Conservation (phyloP, 2,113 vertebrate species). For the Hemiscyllium ocellatum region DNA sequence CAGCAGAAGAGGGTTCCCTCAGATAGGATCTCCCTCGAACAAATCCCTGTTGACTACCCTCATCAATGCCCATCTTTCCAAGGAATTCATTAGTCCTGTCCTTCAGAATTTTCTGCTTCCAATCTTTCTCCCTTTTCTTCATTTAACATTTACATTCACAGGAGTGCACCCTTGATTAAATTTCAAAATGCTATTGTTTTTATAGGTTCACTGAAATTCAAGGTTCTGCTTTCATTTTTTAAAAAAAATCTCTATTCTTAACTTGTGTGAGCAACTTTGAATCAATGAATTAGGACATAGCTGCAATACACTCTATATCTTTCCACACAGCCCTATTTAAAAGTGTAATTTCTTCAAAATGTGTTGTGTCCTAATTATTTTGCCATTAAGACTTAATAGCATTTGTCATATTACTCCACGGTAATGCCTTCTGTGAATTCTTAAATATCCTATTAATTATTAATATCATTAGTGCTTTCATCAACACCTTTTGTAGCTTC, state of each 20-base stretch:
- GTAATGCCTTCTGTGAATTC: not conserved
- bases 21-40: no score
- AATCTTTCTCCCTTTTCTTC: not conserved
- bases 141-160: no score
- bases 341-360: not conserved
- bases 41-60: no score
- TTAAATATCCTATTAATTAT: not conserved
- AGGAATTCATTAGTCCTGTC: no score
- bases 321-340: not conserved
- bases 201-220: not conserved
- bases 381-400: not conserved
- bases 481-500: conserved; percentile 15
- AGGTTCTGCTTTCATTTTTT: not conserved
- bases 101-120: no score
- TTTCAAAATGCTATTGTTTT: not conserved
- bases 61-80: no score
- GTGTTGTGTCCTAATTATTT: conserved; percentile 5
- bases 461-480: conserved; percentile 2
- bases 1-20: no score
- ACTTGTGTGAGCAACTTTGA: not conserved
- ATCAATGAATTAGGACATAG: not conserved
- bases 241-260: not conserved
- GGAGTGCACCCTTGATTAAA: no score
- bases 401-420: not conserved
- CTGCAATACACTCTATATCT: not conserved